Evolutionary conservation across 2,888 invertebrate species (phyloP).

Genomic region (Desoria tigrina): DNA sequence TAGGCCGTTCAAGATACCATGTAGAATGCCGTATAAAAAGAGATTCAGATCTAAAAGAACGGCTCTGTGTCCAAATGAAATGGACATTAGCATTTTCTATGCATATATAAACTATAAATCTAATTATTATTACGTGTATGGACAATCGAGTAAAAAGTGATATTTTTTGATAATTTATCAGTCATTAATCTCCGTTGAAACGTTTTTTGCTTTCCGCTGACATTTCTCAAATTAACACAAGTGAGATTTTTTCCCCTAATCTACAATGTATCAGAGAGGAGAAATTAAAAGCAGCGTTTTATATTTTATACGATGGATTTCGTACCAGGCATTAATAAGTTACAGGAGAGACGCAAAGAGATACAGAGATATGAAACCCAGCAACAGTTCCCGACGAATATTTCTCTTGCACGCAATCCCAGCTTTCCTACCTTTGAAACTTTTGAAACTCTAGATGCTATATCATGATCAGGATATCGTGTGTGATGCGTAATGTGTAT

Average conservation of each 20-base stretch:
- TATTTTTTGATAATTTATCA: constrained; percentile 54
- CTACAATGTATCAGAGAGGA: constrained; percentile 17
- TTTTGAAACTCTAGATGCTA: not conserved
- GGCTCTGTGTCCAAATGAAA: constrained; percentile 24
- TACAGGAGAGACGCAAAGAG: not conserved
- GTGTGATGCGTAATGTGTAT: constrained; percentile 1
- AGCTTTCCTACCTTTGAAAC: not conserved
- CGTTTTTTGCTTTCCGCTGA: constrained; percentile 53
- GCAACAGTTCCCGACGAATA: constrained; percentile 52
- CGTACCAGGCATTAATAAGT: not conserved
- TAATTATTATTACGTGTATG: constrained; percentile 53
- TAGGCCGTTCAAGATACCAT: too few relatives aligned
- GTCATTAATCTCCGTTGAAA: constrained; percentile 53
- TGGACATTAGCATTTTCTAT: constrained; percentile 53
- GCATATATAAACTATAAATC: constrained; percentile 55
- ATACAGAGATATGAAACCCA: constrained; percentile 21
- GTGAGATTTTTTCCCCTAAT: constrained; percentile 47
- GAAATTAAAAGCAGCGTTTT: constrained; percentile 20
- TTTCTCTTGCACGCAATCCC: constrained; percentile 51
- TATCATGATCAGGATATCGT: not conserved
- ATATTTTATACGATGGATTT: constrained; percentile 16
- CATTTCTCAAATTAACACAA: constrained; percentile 54
- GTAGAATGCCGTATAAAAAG: too few relatives aligned
- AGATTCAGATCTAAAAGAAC: not conserved
- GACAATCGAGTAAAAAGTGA: constrained; percentile 50